A percentile compares a stretch with the other conserved stretches of the same genome.
phyloP scores from a whole-genome alignment of 2,888 invertebrate genomes.

The Tetragonisca angustula region DNA sequence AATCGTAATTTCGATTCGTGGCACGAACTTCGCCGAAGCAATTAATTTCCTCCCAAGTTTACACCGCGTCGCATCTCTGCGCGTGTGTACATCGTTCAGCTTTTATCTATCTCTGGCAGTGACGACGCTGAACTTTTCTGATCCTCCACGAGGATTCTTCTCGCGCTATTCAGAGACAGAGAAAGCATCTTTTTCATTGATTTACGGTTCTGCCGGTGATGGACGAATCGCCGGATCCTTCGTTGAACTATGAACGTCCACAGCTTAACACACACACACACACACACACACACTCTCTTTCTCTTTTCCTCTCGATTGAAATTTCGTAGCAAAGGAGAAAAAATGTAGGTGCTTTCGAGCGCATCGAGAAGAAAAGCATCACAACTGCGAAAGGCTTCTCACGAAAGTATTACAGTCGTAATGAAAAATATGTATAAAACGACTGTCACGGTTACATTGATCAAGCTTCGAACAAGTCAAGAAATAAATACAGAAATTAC shows the following conservation, averaged over 20 bases:
- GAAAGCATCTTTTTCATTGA: not conserved
- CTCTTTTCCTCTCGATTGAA: not conserved
- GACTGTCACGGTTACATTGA: too few relatives aligned
- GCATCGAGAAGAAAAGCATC: too few relatives aligned
- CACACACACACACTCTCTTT: too few relatives aligned
- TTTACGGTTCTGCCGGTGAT: not conserved
- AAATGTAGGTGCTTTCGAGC: slow-evolving; percentile 30
- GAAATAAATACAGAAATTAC: too few relatives aligned
- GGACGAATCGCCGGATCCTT: not conserved
- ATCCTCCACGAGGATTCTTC: not conserved
- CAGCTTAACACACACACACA: slow-evolving; percentile 7
- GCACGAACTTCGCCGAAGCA: slow-evolving; percentile 30
- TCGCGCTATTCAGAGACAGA: not conserved
- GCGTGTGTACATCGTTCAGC: slow-evolving; percentile 42
- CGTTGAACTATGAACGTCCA: not conserved
- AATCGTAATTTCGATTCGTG: slow-evolving; percentile 45
- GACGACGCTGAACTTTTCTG: slow-evolving; percentile 16
- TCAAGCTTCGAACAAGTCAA: too few relatives aligned
- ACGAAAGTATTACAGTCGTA: too few relatives aligned
- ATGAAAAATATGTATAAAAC: too few relatives aligned
- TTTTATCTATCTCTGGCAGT: slow-evolving; percentile 25
- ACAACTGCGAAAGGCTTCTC: too few relatives aligned
- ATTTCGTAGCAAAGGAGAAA: not conserved
- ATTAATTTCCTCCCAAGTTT: slow-evolving; percentile 49
- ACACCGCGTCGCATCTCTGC: slow-evolving; percentile 27